Evolutionary conservation across 2,113 vertebrate genomes (phyloP).

Genomic region (Entomyzon cyanotis): DNA sequence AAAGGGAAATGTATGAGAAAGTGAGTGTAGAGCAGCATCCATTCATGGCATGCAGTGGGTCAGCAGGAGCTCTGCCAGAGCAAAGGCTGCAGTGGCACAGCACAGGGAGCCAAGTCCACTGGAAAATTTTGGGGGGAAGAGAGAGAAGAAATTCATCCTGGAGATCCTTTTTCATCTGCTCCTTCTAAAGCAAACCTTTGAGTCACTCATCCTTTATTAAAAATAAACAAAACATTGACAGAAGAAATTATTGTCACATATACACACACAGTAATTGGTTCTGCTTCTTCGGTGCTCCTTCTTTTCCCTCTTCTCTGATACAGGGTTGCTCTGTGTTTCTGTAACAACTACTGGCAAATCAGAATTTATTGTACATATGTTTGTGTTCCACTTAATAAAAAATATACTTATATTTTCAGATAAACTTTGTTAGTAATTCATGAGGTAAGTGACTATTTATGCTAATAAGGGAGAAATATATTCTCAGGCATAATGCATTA

Average conservation of each 20-base stretch:
- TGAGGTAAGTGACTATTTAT: slow-evolving; percentile 85
- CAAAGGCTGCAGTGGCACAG: background rate
- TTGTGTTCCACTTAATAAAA: slow-evolving; percentile 82
- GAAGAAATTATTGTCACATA: slow-evolving; percentile 29
- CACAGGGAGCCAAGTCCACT: background rate
- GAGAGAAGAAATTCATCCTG: background rate
- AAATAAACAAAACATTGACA: slow-evolving; percentile 47
- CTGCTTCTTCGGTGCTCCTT: background rate
- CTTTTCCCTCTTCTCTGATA: background rate
- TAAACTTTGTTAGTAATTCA: slow-evolving; percentile 87
- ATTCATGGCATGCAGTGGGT: fast-evolving
- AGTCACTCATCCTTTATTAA: slow-evolving; percentile 48
- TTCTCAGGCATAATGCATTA: slow-evolving; percentile 80
- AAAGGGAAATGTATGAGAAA: background rate
- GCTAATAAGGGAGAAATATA: slow-evolving; percentile 83
- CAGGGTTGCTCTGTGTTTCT: slow-evolving; percentile 17
- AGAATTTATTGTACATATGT: slow-evolving; percentile 81
- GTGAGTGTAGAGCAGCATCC: background rate
- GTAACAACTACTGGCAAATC: slow-evolving; percentile 53
- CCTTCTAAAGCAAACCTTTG: background rate
- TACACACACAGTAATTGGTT: background rate
- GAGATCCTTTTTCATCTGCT: background rate
- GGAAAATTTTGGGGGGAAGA: background rate
- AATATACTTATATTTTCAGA: slow-evolving; percentile 80
- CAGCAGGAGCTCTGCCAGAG: background rate